Evolutionary conservation across 2,113 vertebrate species (phyloP), one percentile per base, ranked within the genome.

Genomic region (Austrofundulus limnaeus): DNA sequence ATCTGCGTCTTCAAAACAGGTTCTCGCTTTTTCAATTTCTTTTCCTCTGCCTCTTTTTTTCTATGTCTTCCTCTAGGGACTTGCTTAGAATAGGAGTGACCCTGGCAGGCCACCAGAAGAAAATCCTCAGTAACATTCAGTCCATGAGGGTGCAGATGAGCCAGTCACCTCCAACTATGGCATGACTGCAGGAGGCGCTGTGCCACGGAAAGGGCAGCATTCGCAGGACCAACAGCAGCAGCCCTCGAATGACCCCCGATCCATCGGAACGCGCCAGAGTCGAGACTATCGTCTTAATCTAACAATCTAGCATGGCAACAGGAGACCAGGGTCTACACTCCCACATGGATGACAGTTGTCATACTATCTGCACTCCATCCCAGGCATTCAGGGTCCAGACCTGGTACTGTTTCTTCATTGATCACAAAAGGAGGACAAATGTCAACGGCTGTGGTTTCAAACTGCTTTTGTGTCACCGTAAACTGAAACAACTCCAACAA

Each of bases 51-150:
- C 8, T 69, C 12, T 70, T 43, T 63, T 53, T 63, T 24, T 65
- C 16, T 70, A 37, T 63, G 50, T 63, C 19, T 66, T n/a, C 31
- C 12, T 38, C 31, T 83, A 99, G 97, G 92, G 97, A 99, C 88
- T 92, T 99, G 82, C 90, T 98, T 90, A 96, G 96, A 95, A 98
- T 99, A 97, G 97, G 96, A 28, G 94, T 99, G 81, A 99, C 97
- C 82, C 90, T 99, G 87, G 96, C 96, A 37, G 97, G 97, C 75
- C 97, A 99, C 89, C 97, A 99, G 92, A 99, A 98, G 94, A 98
- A 99, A 91, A 96, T 99, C 86, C 92, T 99, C 80, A 98, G 94
- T 90, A 98, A 95, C 57, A 91, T 99, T 59, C 96, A 98, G 85
- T 95, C 95, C 67, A 98, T 99, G 95, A 93, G 95, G 87, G 93